phyloP scores from a whole-genome alignment of 2,113 vertebrate genomes.

The Hippopotamus amphibius region DNA sequence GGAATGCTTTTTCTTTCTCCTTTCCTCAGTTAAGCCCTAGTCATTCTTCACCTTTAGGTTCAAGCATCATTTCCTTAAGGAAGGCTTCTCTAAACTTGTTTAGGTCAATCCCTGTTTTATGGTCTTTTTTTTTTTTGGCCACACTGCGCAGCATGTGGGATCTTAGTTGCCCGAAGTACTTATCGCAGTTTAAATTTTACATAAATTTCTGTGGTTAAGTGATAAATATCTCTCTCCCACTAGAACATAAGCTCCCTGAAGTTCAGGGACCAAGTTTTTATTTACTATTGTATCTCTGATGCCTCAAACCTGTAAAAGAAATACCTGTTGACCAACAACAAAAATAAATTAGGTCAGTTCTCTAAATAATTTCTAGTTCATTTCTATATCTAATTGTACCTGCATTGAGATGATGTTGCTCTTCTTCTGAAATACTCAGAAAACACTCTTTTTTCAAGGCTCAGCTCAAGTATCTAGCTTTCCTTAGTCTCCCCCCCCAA shows the following conservation, averaged over 20 bases:
- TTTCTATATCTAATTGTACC: neutral
- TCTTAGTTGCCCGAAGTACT: neutral
- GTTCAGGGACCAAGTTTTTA: neutral
- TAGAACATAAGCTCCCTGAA: neutral
- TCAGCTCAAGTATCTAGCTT: neutral
- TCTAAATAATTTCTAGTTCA: neutral
- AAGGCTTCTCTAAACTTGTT: neutral
- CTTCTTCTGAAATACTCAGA: neutral
- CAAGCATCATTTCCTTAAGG: neutral
- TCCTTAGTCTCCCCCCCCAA: neutral
- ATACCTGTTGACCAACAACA: neutral
- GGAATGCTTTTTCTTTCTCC: neutral
- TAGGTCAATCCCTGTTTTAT: neutral
- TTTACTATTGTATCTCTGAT: neutral
- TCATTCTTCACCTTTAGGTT: neutral
- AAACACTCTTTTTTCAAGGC: constrained; percentile 15
- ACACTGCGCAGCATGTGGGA: no score
- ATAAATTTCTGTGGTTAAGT: constrained; percentile 6
- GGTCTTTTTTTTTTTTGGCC: neutral
- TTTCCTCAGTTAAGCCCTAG: neutral
- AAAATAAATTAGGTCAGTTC: neutral
- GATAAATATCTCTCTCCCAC: neutral
- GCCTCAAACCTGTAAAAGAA: neutral
- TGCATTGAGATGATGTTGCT: neutral
- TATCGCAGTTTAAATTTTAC: neutral